Base-by-base conservation (phyloP, 2,888 invertebrate species). In the Apotomis turbidana region DNA sequence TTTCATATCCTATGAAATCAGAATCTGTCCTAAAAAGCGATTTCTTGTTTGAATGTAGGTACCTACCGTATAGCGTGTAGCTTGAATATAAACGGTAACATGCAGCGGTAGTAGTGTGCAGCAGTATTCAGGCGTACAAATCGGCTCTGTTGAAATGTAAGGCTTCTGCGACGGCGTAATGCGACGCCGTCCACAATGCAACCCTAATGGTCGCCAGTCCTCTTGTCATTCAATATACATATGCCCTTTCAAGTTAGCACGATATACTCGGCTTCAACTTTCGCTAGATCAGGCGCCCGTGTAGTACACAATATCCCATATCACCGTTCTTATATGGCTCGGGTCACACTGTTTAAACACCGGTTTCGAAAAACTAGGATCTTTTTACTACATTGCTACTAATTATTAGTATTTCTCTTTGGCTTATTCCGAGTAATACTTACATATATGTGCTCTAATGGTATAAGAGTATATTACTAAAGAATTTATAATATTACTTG, bases 251-350 rank as follows among this genome's bases (percentile, higher is more conserved):
- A 8, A 15, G 44, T 13, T 12, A 27, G 13, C 36, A 46, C 12
- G 46, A 12, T 12, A 27, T 3, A 57, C 12, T 49, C 46, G 74
- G 76, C 74, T 73, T 76, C 74, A 49, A 73, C 73, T 76, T 75
- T 75, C 76, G 59, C 71, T 64, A 41, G 52, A 67, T 49, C 58
- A 54, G 10, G 46, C 52, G 38, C 15, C 15, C 63, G 27, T 54
- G 63, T 64, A 64, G 59, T n/a, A 36, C 54, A 46, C 38, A 15
- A 52, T 66, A 60, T 66, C 54, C 38, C 46, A 54, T 71, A 64
- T 44, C 15, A 59, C 63, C 15, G 62, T 62, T 62, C 15, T 62
- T 36, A 3, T 51, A 51, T 49, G 27, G 49, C 49, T 27, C 27
- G 12, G 49, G 12, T 49, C 10, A 49, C 13, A 60, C 27, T 15